Percentiles rank a stretch among this genome's conserved stretches.
Conservation (phyloP, 2,797 vertebrate species). For the Alauda arvensis region DNA sequence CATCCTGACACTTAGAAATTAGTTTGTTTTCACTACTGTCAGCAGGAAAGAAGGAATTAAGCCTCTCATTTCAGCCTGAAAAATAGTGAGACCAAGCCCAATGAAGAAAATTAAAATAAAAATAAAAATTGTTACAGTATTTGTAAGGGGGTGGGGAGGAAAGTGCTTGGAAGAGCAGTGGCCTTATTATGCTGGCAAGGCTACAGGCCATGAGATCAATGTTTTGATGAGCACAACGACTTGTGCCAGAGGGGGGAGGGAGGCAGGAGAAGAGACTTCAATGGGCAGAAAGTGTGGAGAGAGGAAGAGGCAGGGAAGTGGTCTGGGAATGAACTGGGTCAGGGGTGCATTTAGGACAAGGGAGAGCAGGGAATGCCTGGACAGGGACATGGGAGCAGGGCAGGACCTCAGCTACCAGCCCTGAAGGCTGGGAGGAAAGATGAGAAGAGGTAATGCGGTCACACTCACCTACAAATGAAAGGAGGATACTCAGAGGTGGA, state of each 20-base stretch:
- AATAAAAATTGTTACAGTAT: not conserved
- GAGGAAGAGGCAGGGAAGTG: constrained; percentile 1
- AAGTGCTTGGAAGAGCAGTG: constrained; percentile 15
- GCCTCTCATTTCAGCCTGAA: constrained; percentile 12
- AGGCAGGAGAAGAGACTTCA: constrained; percentile 2
- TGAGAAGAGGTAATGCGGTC: not conserved
- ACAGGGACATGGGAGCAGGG: not conserved
- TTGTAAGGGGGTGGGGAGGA: not conserved
- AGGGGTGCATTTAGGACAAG: not conserved
- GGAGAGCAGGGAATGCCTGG: not conserved
- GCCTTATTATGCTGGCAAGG: constrained; percentile 40
- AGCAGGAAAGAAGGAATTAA: constrained; percentile 31
- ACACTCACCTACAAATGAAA: not conserved
- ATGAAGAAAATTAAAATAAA: not conserved
- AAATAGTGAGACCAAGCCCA: not conserved
- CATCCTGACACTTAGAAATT: constrained; percentile 39
- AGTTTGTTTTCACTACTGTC: not conserved
- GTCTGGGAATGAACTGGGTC: not conserved
- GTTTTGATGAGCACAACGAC: constrained; percentile 41
- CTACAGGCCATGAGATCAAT: constrained; percentile 33
- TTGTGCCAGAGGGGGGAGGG: not conserved
- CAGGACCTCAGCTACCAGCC: not conserved
- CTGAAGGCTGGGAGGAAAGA: not conserved
- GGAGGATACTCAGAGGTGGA: not conserved
- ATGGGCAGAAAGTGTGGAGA: not conserved